Evolutionary conservation across 92 coral and sea anemone genomes (phyloP).

Genomic region (Bergia puertoricense): DNA sequence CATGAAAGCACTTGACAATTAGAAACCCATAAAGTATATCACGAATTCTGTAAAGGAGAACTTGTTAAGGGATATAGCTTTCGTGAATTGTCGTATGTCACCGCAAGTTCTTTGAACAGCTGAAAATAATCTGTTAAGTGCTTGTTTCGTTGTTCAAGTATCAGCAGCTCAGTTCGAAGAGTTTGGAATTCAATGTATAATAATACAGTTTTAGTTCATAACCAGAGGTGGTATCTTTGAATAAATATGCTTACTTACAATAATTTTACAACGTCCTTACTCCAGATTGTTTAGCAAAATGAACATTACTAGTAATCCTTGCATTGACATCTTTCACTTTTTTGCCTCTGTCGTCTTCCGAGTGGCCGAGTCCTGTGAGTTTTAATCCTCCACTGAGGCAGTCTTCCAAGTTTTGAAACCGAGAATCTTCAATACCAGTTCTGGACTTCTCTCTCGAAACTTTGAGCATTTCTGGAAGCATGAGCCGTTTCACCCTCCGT

Average conservation of each 20-base stretch:
- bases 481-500: conserved; percentile 52
- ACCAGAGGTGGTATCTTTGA: too few relatives aligned
- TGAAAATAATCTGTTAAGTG: too few relatives aligned
- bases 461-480: conserved; percentile 78
- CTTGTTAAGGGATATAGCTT: too few relatives aligned
- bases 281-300: background rate
- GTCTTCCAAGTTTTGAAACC: conserved; percentile 74
- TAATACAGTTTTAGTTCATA: too few relatives aligned
- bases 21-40: too few relatives aligned
- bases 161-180: background rate
- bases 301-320: background rate
- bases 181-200: too few relatives aligned
- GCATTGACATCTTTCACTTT: background rate
- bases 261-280: background rate
- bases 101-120: too few relatives aligned
- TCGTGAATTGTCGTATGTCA: too few relatives aligned
- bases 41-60: too few relatives aligned
- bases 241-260: too few relatives aligned
- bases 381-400: conserved; percentile 54
- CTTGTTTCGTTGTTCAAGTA: too few relatives aligned
- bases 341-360: background rate
- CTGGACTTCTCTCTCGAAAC: conserved; percentile 73
- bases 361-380: background rate
- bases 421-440: conserved; percentile 74
- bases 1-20: too few relatives aligned